Percentiles rank a stretch among this genome's conserved stretches.
These are phyloP conservation scores for Chionomys nivalis DNA, from an alignment of 2,113 vertebrate genomes.

Conservation along the genomic window DNA sequence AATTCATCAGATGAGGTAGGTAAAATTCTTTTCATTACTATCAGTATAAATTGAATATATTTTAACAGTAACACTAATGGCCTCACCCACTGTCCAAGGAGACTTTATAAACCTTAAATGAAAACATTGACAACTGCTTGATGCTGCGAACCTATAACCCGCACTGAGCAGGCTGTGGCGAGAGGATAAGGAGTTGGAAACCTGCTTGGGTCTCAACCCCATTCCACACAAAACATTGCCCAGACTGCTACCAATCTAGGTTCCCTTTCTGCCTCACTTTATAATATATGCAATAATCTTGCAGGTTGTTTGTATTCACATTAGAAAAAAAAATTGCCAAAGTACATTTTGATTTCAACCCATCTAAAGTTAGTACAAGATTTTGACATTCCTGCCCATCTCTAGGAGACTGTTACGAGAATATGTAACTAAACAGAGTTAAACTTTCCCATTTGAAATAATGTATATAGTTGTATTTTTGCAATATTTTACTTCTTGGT, in stretches of 20 bases:
- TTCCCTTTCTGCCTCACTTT: background rate
- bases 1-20: background rate
- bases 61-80: background rate
- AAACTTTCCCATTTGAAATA: background rate
- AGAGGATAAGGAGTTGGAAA: background rate
- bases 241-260: background rate
- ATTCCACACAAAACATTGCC: no score
- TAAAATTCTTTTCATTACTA: background rate
- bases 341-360: background rate
- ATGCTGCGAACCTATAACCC: background rate
- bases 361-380: background rate
- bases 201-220: background rate
- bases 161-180: background rate
- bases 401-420: background rate
- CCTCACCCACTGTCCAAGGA: background rate
- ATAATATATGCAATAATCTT: background rate
- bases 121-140: background rate
- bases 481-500: background rate
- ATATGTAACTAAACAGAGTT: background rate
- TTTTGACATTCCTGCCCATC: background rate
- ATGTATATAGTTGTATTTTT: background rate
- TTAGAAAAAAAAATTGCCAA: background rate
- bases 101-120: background rate
- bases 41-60: background rate
- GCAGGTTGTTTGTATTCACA: background rate